phyloP scores from a whole-genome alignment of 2,888 invertebrate species.

The Athrips mouffetella region DNA sequence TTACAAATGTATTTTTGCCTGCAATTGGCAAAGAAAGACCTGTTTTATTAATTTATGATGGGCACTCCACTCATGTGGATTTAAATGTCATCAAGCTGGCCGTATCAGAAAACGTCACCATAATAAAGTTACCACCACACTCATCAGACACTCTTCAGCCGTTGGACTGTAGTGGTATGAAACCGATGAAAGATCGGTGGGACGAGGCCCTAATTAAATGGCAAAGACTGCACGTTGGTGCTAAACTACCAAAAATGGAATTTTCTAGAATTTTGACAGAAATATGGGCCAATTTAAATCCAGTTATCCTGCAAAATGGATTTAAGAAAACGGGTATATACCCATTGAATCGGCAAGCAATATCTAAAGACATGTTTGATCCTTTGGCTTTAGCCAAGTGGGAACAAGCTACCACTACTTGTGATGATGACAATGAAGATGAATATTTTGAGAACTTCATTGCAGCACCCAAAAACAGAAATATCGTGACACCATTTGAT shows the following conservation, averaged over 20 bases:
- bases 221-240: constrained; percentile 17
- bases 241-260: constrained; percentile 16
- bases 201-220: constrained; percentile 14
- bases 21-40: constrained; percentile 15
- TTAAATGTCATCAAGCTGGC: constrained; percentile 14
- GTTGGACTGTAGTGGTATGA: constrained; percentile 9
- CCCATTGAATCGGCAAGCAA: constrained; percentile 14
- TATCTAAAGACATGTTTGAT: constrained; percentile 16
- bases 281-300: constrained; percentile 11
- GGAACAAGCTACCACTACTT: no score
- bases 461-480: no score
- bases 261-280: constrained; percentile 15
- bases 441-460: no score
- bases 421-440: no score
- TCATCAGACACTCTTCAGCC: constrained; percentile 8
- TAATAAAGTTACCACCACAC: constrained; percentile 9
- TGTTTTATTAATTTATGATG: constrained; percentile 14
- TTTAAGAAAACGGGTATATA: constrained; percentile 15
- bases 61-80: constrained; percentile 16
- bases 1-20: constrained; percentile 11
- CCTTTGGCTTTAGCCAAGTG: no score
- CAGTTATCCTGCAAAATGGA: constrained; percentile 14
- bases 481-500: no score
- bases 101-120: constrained; percentile 12
- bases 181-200: constrained; percentile 13